Base-by-base conservation (phyloP, 2,113 vertebrate species). In the Monopterus albus region DNA sequence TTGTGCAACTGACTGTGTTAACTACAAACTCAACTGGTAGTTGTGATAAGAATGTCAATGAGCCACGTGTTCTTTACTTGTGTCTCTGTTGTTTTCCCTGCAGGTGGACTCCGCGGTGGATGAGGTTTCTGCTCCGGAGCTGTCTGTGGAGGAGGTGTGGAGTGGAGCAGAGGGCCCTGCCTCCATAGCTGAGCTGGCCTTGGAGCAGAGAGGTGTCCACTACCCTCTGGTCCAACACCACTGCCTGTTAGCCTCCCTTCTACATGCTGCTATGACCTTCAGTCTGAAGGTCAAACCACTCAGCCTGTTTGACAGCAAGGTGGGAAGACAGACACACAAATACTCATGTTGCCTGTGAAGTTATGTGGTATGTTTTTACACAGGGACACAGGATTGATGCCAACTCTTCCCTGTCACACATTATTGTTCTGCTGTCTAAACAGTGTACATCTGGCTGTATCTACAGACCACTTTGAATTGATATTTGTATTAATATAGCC, bases 201-300 rank as follows among this genome's bases (percentile, higher is more conserved):
- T 99, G 13, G 97, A 99, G 72, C 96, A 99, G 93, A 94, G 91
- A 17, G 95, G 90, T 1, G 85, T 98, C 35, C 97, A 99, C 91
- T 99, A 95, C 87, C 97, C 96, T 0, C 93, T 99, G 45, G 96
- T 96, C 3, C 96, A 97, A 35, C 98, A 99, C 82, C 97, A 99
- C 78, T 98, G 94, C 1, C 72, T 98, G 55, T 78, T 99, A 12
- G 95, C 95, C 2, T 91, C 94, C 0, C 6, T 98, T 70, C 58
- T 98, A 11, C 95, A 95, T 0, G 93, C 94, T 1, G 69, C 93
- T 60, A 96, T 95, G 95, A 93, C 91, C 78, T 97, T 99, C 71
- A 87, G 89, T 0, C 78, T 99, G 52, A 96, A 94, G 87, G 91
- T 96, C 57, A 99, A 98, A 89, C 97, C 97, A 0, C 95, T 99